Percentiles rank a stretch among this genome's conserved stretches.
Evolutionary conservation across 2,113 vertebrate species (phyloP).

Genomic region (Varanus komodoensis): DNA sequence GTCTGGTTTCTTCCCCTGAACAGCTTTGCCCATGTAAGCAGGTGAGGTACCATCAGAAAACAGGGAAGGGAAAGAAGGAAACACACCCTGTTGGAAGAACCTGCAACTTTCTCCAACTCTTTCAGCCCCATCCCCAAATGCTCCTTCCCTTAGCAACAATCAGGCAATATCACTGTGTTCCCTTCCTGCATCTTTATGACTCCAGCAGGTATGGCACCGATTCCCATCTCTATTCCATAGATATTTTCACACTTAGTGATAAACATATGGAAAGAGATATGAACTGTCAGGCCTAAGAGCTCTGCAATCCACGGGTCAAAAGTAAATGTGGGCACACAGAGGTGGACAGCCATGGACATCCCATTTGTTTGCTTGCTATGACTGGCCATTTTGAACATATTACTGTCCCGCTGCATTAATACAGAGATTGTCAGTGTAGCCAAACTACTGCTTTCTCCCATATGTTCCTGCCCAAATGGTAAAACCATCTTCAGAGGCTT

Average conservation of each 20-base stretch:
- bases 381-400: too few species aligned
- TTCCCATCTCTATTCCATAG: not conserved
- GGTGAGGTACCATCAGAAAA: not conserved
- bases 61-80: not conserved
- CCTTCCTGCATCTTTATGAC: not conserved
- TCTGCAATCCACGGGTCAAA: not conserved
- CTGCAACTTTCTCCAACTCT: not conserved
- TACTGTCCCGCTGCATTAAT: too few species aligned
- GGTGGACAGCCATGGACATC: not conserved
- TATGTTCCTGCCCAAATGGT: too few species aligned
- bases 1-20: not conserved
- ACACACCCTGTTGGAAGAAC: not conserved
- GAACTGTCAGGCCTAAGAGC: not conserved
- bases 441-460: too few species aligned
- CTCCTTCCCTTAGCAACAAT: not conserved
- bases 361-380: not conserved
- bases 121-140: too few species aligned
- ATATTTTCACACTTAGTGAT: not conserved
- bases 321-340: not conserved
- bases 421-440: too few species aligned
- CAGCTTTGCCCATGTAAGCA: not conserved
- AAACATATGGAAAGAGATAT: not conserved
- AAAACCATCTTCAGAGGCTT: too few species aligned
- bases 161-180: not conserved
- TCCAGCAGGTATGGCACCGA: not conserved